A percentile compares a stretch with the other conserved stretches of the same genome.
Evolutionary conservation across 2,888 invertebrate genomes (phyloP).

Genomic region (Chorisops tibialis): DNA sequence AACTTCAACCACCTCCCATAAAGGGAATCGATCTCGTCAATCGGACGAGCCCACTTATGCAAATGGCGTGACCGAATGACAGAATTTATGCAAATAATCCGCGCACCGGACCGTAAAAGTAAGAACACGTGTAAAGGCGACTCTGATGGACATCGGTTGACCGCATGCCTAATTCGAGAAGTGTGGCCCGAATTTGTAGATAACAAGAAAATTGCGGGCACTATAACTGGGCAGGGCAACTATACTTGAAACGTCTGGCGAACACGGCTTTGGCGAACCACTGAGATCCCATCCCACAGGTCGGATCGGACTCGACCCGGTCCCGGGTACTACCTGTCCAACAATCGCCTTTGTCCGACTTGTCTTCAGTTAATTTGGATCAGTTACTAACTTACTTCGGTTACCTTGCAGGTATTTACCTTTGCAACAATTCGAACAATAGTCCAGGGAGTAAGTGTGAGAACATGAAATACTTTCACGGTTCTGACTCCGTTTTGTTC

Average conservation of each 20-base stretch:
- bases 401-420: background rate
- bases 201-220: conserved; percentile 1
- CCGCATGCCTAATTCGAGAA: conserved; percentile 19
- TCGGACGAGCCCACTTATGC: conserved; percentile 7
- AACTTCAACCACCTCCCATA: conserved; percentile 6
- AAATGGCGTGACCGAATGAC: conserved; percentile 12
- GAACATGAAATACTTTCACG: conserved; percentile 16
- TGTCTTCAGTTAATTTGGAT: conserved; percentile 14
- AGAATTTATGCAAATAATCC: conserved; percentile 19
- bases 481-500: conserved; percentile 2
- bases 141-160: background rate
- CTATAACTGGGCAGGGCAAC: background rate
- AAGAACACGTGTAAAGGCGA: conserved; percentile 8
- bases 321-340: background rate
- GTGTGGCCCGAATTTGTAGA: conserved; percentile 17
- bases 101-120: conserved; percentile 13
- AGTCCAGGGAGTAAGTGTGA: conserved; percentile 5
- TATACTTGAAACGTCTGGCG: background rate
- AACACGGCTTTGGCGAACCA: background rate
- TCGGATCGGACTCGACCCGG: background rate
- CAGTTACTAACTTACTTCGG: conserved; percentile 2
- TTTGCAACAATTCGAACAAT: conserved; percentile 7
- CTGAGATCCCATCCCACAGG: background rate
- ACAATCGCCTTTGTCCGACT: conserved; percentile 1
- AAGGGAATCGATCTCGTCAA: background rate